Evolutionary conservation across 2,888 invertebrate species (phyloP).

Genomic region (Leucoptera coffeella): DNA sequence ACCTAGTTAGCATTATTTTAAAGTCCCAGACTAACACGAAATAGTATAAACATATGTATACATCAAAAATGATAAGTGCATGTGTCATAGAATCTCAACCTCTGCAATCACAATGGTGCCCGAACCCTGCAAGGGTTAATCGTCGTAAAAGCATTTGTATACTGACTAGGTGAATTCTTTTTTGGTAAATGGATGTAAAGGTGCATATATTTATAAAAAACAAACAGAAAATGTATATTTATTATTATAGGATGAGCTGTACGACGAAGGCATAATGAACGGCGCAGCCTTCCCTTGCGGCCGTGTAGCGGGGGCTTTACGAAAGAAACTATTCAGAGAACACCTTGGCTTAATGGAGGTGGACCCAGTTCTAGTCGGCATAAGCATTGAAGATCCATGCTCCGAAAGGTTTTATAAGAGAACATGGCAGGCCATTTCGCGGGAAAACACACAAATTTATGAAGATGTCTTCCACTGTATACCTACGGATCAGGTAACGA

Average conservation of each 20-base stretch:
- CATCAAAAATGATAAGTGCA: too few relatives aligned
- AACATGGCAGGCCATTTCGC: conserved; percentile 77
- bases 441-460: conserved; percentile 79
- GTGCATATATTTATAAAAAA: too few relatives aligned
- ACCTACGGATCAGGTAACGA: conserved; percentile 63
- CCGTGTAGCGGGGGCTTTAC: conserved; percentile 75
- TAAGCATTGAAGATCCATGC: conserved; percentile 75
- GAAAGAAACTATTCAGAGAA: conserved; percentile 84
- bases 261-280: conserved; percentile 77
- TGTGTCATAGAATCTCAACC: too few relatives aligned
- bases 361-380: conserved; percentile 31
- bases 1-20: too few relatives aligned
- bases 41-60: too few relatives aligned
- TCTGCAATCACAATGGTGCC: too few relatives aligned
- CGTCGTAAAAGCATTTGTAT: too few relatives aligned
- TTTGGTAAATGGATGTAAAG: too few relatives aligned
- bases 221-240: too few relatives aligned
- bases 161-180: too few relatives aligned
- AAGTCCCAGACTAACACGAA: too few relatives aligned
- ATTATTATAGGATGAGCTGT: conserved; percentile 63
- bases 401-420: conserved; percentile 76
- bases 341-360: conserved; percentile 69
- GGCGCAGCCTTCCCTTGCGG: conserved; percentile 77
- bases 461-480: conserved; percentile 90
- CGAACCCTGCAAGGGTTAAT: too few relatives aligned